phyloP scores from a whole-genome alignment of 64 coral and sea anemone genomes.

The Pocillopora damicornis region DNA sequence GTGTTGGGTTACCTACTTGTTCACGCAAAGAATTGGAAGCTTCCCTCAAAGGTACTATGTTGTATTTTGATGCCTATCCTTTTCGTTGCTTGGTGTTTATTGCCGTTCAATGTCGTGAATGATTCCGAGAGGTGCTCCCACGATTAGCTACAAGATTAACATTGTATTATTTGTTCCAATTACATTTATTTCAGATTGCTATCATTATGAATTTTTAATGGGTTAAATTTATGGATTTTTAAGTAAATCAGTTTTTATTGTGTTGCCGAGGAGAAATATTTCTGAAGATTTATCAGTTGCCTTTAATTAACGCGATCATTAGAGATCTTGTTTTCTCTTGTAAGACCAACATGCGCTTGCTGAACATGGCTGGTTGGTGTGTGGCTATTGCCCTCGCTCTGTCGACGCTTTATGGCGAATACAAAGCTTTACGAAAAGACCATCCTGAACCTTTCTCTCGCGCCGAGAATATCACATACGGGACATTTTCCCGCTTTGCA shows the following conservation, averaged over 20 bases:
- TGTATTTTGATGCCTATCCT: not conserved
- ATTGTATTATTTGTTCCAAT: no score
- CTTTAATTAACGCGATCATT: not conserved
- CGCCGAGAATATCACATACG: conserved; percentile 51
- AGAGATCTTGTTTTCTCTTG: not conserved
- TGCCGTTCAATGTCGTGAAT: not conserved
- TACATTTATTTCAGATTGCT: no score
- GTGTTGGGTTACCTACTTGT: conserved; percentile 57
- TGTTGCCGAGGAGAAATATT: no score
- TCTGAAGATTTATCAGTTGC: no score
- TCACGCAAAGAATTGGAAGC: conserved; percentile 2
- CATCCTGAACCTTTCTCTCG: conserved; percentile 23
- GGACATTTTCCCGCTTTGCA: conserved; percentile 18
- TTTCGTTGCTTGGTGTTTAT: not conserved
- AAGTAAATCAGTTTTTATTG: no score
- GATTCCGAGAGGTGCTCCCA: no score
- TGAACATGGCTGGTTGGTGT: conserved; percentile 18
- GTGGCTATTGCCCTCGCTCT: conserved; percentile 21
- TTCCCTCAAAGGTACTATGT: not conserved
- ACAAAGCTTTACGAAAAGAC: not conserved
- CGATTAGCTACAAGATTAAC: no score
- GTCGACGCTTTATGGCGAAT: conserved; percentile 42
- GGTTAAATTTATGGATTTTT: no score
- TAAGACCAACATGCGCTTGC: not conserved
- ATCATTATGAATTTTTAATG: no score